Conservation (phyloP, 2,797 vertebrate genomes). For the Poecilia velifera region DNA sequence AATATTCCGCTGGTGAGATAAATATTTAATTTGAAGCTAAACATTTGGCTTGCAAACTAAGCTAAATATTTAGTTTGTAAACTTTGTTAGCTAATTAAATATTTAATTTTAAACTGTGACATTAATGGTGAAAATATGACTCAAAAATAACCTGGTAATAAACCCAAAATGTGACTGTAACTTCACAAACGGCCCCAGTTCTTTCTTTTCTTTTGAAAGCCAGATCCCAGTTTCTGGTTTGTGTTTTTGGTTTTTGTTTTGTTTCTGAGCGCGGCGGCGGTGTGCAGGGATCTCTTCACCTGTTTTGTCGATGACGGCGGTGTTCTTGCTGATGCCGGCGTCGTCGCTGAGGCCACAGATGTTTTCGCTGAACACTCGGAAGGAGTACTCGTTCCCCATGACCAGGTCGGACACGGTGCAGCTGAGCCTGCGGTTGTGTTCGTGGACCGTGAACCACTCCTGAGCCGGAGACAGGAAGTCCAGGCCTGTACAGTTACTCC, state of each 20-base stretch:
- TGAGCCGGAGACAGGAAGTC: slow-evolving; percentile 47
- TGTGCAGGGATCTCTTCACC: slow-evolving; percentile 71
- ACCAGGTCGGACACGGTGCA: slow-evolving; percentile 91
- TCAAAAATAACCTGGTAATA: no score
- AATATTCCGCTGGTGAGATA: no score
- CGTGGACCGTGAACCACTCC: slow-evolving; percentile 92
- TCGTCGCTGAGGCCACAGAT: slow-evolving; percentile 88
- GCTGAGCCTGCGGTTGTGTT: slow-evolving; percentile 86
- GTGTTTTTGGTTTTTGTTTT: background rate
- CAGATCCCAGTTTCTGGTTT: background rate
- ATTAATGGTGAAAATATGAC: no score
- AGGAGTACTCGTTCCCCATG: slow-evolving; percentile 91
- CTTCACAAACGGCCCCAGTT: background rate
- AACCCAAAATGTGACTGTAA: no score
- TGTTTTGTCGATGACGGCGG: slow-evolving; percentile 85
- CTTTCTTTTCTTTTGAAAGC: background rate
- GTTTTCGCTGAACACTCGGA: slow-evolving; percentile 89
- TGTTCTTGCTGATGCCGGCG: slow-evolving; percentile 86
- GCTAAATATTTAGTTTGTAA: no score
- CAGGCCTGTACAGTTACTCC: slow-evolving; percentile 21
- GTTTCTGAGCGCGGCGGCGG: background rate
- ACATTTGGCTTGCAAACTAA: no score
- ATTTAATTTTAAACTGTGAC: no score
- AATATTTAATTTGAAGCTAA: no score
- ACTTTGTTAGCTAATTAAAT: no score